These are phyloP conservation scores for Nyctibius bracteatus DNA, from an alignment of 2,113 vertebrate species.

Conservation along the genomic window DNA sequence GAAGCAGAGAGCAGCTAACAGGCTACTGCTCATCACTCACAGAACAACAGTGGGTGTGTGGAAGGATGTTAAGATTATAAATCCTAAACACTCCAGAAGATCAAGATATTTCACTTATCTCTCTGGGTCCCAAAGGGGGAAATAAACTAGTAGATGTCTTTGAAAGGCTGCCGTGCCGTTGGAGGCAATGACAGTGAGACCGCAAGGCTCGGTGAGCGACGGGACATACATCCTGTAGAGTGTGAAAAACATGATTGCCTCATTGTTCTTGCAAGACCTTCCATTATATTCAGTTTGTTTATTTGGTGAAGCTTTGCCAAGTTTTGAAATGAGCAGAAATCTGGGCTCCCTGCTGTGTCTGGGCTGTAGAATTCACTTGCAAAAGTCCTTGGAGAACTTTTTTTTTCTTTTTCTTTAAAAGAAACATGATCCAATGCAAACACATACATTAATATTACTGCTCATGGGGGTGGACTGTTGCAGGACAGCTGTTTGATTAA, in stretches of 20 bases:
- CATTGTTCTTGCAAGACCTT: constrained; percentile 40
- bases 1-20: constrained; percentile 23
- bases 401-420: not conserved
- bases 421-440: not conserved
- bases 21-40: constrained; percentile 19
- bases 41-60: not conserved
- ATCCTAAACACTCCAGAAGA: constrained; percentile 37
- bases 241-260: constrained; percentile 39
- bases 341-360: not conserved
- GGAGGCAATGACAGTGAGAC: not conserved
- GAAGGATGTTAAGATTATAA: constrained; percentile 54
- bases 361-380: not conserved
- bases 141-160: constrained; percentile 13
- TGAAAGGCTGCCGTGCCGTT: constrained; percentile 1
- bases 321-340: not conserved
- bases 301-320: constrained; percentile 15
- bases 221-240: constrained; percentile 44
- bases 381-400: not conserved
- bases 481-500: not conserved
- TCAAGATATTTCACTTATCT: constrained; percentile 47
- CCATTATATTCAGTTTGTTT: constrained; percentile 42
- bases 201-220: not conserved
- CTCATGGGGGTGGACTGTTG: not conserved
- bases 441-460: rapidly evolving
- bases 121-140: not conserved